Evolutionary conservation across 2,113 vertebrate species (phyloP), one percentile per base, ranked within the genome.

Genomic region (Xiphias gladius): DNA sequence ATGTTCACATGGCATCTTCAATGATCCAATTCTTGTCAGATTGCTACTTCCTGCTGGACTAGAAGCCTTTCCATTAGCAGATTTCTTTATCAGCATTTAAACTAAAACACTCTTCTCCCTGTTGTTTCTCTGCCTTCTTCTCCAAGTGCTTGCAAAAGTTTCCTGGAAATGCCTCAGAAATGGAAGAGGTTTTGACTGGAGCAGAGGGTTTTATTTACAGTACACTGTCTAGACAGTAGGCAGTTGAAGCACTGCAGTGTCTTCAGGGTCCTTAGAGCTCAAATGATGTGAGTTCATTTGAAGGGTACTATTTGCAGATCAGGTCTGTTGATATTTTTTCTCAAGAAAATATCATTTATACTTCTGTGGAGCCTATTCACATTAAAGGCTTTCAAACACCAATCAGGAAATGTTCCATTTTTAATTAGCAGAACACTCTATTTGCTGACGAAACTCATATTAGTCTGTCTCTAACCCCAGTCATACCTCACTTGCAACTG

Each of bases 151-250:
- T 57, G 13, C 3, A 7, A 28, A 41, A 52, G 2, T 9, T 9
- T 7, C 6, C 16, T 41, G 39, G 11, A 66, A 28, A 35, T 4
- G 11, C 17, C 9, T 55, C 1, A 57, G 37, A 59, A 48, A 61
- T 26, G 4, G n/a, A 37, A 5, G 46, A 30, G n/a, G 22, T 22
- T 35, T 14, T 46, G 63, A 35, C 52, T 9, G 26, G 39, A 52
- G 52, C 30, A n/a, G 28, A 69, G 6, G 37, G n/a, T 32, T 73
- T 17, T 54, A 54, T 68, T 82, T 32, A 61, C 17, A 59, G 39
- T 12, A 0, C n/a, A 13, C 41, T 59, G 70, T 81, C 70, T 75
- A 61, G 64, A 82, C 79, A 68, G 79, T 4, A 17, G 11, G 41
- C 43, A 67, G 79, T 24, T 75, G 41, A 74, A 39, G 17, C 12